Conservation (phyloP, 2,888 invertebrate species). For the Maniola hyperantus region DNA sequence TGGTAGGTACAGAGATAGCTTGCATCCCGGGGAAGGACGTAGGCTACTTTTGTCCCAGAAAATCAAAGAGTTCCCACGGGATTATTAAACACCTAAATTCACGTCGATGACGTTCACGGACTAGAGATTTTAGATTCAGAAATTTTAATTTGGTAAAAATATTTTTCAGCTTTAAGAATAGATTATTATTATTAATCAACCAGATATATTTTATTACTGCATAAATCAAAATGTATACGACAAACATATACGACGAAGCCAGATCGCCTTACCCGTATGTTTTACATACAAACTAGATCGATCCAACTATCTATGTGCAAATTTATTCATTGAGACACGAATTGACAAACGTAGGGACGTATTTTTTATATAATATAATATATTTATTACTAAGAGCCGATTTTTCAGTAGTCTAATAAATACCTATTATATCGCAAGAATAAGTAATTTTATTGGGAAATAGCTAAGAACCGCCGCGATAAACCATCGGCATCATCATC, state of each 20-base stretch:
- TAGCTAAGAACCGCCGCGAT: too few species aligned
- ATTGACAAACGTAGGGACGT: constrained; percentile 13
- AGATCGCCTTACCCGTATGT: constrained; percentile 25
- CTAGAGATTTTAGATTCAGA: neutral
- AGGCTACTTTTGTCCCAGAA: too few species aligned
- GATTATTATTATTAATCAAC: constrained; percentile 2
- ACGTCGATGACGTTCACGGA: too few species aligned
- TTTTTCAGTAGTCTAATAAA: too few species aligned
- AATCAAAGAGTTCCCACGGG: too few species aligned
- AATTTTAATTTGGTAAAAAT: neutral
- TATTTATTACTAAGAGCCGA: too few species aligned
- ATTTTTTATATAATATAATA: constrained; percentile 7
- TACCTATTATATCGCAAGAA: too few species aligned
- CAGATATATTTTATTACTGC: constrained; percentile 5
- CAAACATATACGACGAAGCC: constrained; percentile 11
- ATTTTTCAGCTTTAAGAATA: constrained; percentile 3
- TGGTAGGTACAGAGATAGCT: too few species aligned
- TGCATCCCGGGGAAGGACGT: too few species aligned
- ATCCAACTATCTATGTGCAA: constrained; percentile 42
- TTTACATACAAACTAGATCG: constrained; percentile 28
- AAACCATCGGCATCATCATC: too few species aligned
- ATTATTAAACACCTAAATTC: too few species aligned
- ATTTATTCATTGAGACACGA: constrained; percentile 42
- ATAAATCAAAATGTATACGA: constrained; percentile 6
- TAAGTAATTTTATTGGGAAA: too few species aligned